phyloP scores from a whole-genome alignment of 2,113 vertebrate genomes.

The Platichthys flesus region DNA sequence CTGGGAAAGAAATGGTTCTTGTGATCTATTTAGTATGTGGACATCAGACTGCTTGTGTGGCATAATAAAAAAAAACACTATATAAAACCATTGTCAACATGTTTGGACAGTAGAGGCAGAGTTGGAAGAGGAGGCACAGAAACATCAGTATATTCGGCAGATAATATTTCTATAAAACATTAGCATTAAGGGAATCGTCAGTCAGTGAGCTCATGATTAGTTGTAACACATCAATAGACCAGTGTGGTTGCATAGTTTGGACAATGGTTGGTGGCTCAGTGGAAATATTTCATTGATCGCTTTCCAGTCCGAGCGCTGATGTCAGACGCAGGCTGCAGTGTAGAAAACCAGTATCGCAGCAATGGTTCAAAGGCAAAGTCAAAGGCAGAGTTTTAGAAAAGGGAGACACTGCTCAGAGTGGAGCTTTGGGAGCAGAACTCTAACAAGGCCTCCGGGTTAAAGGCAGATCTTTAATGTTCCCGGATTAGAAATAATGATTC shows the following conservation, averaged over 20 bases:
- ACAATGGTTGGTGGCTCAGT: background rate
- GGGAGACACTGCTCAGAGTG: too few species aligned
- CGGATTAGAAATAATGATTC: background rate
- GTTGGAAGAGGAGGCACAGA: constrained; percentile 44
- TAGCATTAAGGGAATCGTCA: background rate
- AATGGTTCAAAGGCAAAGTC: constrained; percentile 13
- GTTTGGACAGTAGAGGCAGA: constrained; percentile 19
- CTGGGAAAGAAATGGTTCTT: constrained; percentile 1
- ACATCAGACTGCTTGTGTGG: background rate
- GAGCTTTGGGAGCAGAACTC: too few species aligned
- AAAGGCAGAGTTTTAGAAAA: background rate
- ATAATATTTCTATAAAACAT: constrained; percentile 6
- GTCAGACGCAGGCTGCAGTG: background rate
- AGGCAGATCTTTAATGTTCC: background rate
- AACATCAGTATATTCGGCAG: constrained; percentile 40
- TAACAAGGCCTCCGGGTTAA: background rate
- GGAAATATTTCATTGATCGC: background rate
- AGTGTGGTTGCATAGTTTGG: constrained; percentile 37
- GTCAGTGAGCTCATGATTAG: constrained; percentile 11
- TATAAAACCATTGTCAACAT: constrained; percentile 25
- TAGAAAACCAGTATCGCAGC: background rate
- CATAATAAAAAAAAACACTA: constrained; percentile 3
- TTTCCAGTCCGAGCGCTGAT: background rate
- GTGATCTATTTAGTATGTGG: background rate
- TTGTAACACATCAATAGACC: background rate